Evolutionary conservation across 2,113 vertebrate genomes (phyloP).

Genomic region (Fukomys damarensis): DNA sequence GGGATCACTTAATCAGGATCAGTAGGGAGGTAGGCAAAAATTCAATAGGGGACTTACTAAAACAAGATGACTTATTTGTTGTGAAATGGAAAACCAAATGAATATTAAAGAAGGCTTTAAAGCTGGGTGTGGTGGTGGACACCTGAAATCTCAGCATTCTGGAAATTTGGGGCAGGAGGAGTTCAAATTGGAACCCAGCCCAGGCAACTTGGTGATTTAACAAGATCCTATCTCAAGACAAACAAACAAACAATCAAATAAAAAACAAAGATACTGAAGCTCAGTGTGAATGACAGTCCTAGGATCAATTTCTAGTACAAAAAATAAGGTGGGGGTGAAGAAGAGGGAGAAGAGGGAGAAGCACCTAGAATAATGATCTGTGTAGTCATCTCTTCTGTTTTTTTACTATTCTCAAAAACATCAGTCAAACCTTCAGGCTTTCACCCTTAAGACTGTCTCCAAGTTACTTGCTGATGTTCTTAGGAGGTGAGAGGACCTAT

Average conservation of each 20-base stretch:
- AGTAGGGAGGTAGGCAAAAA: slow-evolving; percentile 24
- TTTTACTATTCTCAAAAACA: not conserved
- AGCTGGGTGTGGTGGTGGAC: not conserved
- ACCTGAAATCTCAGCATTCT: not conserved
- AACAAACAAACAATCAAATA: not conserved
- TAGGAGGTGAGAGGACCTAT: rapidly evolving
- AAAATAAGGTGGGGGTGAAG: not conserved
- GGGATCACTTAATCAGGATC: slow-evolving; percentile 7
- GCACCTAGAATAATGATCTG: not conserved
- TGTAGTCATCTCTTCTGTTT: not conserved
- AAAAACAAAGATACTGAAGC: not conserved
- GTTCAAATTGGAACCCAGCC: not conserved
- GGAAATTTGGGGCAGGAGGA: not conserved
- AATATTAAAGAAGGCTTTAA: not conserved
- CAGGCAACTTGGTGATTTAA: not conserved
- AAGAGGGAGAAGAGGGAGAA: not conserved
- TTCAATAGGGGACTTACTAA: not conserved
- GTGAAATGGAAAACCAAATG: not conserved
- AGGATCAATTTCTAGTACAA: not conserved
- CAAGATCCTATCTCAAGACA: not conserved
- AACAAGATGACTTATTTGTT: slow-evolving; percentile 12
- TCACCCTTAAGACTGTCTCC: not conserved
- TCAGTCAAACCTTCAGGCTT: not conserved
- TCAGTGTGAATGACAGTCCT: not conserved
- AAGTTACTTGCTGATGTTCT: not conserved